Conservation (phyloP, 1,140 invertebrate genomes). For the Artemia franciscana region DNA sequence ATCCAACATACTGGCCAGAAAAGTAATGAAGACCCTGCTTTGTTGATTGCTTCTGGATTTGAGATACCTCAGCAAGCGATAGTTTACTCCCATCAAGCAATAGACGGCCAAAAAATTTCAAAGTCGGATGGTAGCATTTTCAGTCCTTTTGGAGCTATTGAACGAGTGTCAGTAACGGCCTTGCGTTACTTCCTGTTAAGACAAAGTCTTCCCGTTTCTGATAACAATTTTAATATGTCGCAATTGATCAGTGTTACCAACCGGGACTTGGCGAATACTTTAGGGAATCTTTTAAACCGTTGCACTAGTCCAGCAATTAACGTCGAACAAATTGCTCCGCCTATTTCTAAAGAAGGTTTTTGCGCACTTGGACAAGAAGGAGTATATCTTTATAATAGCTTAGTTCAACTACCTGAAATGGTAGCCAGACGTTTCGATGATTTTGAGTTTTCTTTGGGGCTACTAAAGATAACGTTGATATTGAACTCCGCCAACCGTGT, state of each 20-base stretch:
- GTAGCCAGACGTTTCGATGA: slow-evolving; percentile 35
- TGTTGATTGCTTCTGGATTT: slow-evolving; percentile 65
- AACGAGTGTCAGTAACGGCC: slow-evolving; percentile 35
- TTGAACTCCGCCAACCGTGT: slow-evolving; percentile 59
- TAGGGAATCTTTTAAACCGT: slow-evolving; percentile 73
- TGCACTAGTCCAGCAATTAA: slow-evolving; percentile 52
- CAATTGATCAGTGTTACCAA: slow-evolving; percentile 59
- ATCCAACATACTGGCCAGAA: slow-evolving; percentile 52
- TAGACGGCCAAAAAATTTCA: slow-evolving; percentile 84
- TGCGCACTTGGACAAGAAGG: slow-evolving; percentile 23
- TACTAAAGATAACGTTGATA: slow-evolving; percentile 45
- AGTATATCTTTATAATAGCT: slow-evolving; percentile 26
- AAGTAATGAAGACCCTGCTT: slow-evolving; percentile 43
- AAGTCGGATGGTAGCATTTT: slow-evolving; percentile 84
- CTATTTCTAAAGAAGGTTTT: slow-evolving; percentile 25
- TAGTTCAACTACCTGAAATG: slow-evolving; percentile 31
- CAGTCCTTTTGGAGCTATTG: slow-evolving; percentile 34
- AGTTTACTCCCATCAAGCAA: slow-evolving; percentile 88
- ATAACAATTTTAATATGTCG: slow-evolving; percentile 64
- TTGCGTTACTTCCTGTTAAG: slow-evolving; percentile 74
- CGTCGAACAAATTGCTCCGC: slow-evolving; percentile 43
- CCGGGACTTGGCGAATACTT: slow-evolving; percentile 67
- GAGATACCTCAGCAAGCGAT: slow-evolving; percentile 51
- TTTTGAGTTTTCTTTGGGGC: slow-evolving; percentile 58
- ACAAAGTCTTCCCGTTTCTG: slow-evolving; percentile 61